These are phyloP conservation scores for Chondrilla cf. caribensis DNA, from an alignment of 37 sponge, comb jelly and placozoan species.

Conservation along the genomic window DNA sequence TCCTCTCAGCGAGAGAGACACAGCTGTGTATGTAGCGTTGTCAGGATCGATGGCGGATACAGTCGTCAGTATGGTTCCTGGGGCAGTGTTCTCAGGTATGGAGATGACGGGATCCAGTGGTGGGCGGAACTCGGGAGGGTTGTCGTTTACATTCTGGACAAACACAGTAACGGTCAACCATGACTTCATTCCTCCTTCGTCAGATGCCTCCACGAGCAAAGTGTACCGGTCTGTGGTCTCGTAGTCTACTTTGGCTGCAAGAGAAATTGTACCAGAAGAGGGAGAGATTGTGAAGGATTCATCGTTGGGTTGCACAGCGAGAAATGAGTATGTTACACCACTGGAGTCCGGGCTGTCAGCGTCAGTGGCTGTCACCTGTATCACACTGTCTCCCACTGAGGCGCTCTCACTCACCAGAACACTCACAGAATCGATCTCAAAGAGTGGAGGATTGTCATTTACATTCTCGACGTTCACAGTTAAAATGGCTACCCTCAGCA, in stretches of 20 bases:
- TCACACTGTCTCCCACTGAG: background rate
- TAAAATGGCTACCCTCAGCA: conserved; percentile 29
- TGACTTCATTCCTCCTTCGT: background rate
- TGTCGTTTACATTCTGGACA: conserved; percentile 17
- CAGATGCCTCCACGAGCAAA: background rate
- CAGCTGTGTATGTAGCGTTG: conserved; percentile 16
- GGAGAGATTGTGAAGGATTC: background rate
- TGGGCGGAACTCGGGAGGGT: conserved; percentile 11
- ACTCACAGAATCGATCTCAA: background rate
- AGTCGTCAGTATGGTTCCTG: background rate
- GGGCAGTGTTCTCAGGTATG: background rate
- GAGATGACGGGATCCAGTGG: background rate
- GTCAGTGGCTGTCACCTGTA: conserved; percentile 38
- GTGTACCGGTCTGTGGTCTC: background rate
- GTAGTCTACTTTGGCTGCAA: background rate
- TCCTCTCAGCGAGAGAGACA: background rate
- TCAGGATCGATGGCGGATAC: conserved; percentile 27
- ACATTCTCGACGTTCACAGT: conserved; percentile 51
- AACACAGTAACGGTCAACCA: background rate
- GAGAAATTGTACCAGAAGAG: conserved; percentile 7
- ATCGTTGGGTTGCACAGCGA: background rate
- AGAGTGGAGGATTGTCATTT: conserved; percentile 69
- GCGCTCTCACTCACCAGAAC: conserved; percentile 10
- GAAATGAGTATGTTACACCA: background rate
- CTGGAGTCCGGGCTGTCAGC: conserved; percentile 14